These are phyloP conservation scores for Axea sp. DNA, from an alignment of 2,888 invertebrate genomes.

Conservation along the genomic window DNA sequence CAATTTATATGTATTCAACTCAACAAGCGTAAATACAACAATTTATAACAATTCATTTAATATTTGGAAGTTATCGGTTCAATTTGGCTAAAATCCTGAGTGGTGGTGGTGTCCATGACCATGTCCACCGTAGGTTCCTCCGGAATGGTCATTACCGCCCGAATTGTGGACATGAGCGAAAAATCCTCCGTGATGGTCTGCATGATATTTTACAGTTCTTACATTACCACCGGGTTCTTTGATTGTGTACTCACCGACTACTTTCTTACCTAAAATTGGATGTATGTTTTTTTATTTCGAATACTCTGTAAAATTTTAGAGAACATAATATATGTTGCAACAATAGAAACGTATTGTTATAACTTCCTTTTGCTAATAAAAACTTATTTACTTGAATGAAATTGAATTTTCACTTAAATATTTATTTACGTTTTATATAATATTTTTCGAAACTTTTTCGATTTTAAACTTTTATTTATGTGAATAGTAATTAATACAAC, in stretches of 20 bases:
- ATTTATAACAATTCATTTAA: slow-evolving; percentile 16
- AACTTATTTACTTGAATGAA: no score
- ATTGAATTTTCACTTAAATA: no score
- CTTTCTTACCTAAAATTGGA: slow-evolving; percentile 59
- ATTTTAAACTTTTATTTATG: no score
- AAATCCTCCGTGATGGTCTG: slow-evolving; percentile 77
- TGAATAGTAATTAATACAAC: no score
- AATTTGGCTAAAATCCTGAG: neutral
- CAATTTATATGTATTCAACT: slow-evolving; percentile 30
- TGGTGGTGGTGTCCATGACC: slow-evolving; percentile 63
- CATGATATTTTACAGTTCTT: slow-evolving; percentile 73
- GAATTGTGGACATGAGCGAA: slow-evolving; percentile 76
- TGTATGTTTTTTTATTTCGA: no score
- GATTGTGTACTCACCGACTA: slow-evolving; percentile 76
- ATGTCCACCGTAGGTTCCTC: slow-evolving; percentile 71
- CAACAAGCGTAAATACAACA: slow-evolving; percentile 32
- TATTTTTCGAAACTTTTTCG: no score
- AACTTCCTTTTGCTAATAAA: no score
- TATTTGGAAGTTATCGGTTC: no score
- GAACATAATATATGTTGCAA: no score
- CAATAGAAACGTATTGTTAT: no score
- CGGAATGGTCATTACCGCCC: slow-evolving; percentile 74
- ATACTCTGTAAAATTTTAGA: no score
- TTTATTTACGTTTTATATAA: no score
- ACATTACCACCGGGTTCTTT: slow-evolving; percentile 77